A percentile compares a stretch with the other conserved stretches of the same genome.
These are phyloP conservation scores for Nematostella vectensis DNA, from an alignment of 92 coral and sea anemone species.

Conservation along the genomic window DNA sequence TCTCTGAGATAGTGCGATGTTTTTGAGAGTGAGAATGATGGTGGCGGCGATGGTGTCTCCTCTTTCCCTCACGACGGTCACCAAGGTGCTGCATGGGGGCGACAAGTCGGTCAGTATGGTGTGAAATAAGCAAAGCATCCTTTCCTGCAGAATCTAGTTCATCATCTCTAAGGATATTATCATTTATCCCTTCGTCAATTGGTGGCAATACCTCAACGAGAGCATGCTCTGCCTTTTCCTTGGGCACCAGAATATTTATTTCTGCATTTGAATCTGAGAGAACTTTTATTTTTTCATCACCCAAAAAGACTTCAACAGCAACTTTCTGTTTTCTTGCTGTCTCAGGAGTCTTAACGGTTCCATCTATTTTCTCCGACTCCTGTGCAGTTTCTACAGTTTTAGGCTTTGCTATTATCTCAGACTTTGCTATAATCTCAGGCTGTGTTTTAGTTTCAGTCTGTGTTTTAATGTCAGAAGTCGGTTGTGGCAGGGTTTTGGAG, in stretches of 20 bases:
- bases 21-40: conserved; percentile 25
- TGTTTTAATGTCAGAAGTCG: no score
- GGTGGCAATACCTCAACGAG: conserved; percentile 25
- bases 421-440: no score
- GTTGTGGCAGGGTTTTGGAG: no score
- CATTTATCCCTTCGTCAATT: conserved; percentile 18
- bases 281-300: no score
- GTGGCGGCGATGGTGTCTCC: conserved; percentile 30
- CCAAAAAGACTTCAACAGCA: no score
- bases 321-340: no score
- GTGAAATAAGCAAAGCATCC: conserved; percentile 4
- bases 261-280: no score
- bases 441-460: no score
- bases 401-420: no score
- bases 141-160: conserved; percentile 3
- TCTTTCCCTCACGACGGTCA: conserved; percentile 9
- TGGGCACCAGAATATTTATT: not conserved
- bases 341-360: no score
- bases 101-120: not conserved
- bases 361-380: not conserved
- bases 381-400: not conserved
- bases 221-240: not conserved
- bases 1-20: conserved; percentile 55
- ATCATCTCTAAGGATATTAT: conserved; percentile 10
- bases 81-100: not conserved